Percentiles rank a stretch among this genome's conserved stretches.
These are phyloP conservation scores for Athene noctua DNA, from an alignment of 2,113 vertebrate genomes.

Conservation along the genomic window DNA sequence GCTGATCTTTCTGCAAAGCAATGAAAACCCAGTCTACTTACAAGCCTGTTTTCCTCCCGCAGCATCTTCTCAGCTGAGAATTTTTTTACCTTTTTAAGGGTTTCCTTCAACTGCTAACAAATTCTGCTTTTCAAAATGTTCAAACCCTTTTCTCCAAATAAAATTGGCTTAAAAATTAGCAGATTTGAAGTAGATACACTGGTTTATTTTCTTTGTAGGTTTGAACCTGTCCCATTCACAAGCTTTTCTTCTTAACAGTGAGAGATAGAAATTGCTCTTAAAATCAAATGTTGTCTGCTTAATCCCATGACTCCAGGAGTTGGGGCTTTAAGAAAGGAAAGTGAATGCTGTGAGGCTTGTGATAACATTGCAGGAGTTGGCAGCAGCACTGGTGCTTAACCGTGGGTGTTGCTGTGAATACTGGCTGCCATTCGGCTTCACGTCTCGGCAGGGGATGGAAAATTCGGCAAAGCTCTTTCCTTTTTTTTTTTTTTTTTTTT, in stretches of 20 bases:
- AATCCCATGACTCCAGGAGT: not conserved
- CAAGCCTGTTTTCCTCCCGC: not conserved
- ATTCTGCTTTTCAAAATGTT: not conserved
- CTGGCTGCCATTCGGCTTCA: constrained; percentile 24
- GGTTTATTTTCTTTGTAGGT: not conserved
- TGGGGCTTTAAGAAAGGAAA: not conserved
- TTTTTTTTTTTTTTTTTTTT: too few relatives aligned
- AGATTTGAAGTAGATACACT: not conserved
- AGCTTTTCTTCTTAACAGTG: not conserved
- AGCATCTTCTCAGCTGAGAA: not conserved
- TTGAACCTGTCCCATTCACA: not conserved
- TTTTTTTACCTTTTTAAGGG: not conserved
- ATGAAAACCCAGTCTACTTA: not conserved
- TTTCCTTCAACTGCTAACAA: not conserved
- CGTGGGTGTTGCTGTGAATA: not conserved
- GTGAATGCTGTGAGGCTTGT: not conserved
- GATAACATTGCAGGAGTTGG: constrained; percentile 34
- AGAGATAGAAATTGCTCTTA: not conserved
- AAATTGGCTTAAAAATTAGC: not conserved
- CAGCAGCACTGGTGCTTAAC: not conserved
- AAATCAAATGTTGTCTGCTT: not conserved
- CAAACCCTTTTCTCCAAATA: not conserved
- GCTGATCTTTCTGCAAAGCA: not conserved
- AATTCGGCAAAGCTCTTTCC: constrained; percentile 1
- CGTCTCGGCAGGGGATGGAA: constrained; percentile 17